Evolutionary conservation across 2,797 vertebrate species (phyloP).

Genomic region (Tragopan temminckii): DNA sequence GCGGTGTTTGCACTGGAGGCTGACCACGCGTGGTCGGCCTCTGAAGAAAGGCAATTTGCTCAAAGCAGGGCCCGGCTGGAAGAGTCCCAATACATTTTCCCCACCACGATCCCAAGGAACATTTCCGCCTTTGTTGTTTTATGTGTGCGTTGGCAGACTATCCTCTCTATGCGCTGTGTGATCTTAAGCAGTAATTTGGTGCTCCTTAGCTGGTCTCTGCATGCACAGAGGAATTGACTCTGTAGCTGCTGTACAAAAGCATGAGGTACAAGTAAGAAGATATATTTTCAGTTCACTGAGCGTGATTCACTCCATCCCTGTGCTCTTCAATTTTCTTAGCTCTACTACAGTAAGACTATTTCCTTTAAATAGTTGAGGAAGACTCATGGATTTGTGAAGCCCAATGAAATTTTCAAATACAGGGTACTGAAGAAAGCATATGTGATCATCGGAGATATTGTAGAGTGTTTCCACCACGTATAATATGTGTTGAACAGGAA

Average conservation of each 20-base stretch:
- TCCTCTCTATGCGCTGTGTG: not conserved
- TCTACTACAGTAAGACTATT: not conserved
- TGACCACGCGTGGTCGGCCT: not conserved
- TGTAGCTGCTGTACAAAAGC: not conserved
- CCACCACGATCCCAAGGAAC: slow-evolving; percentile 26
- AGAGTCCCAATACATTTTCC: slow-evolving; percentile 27
- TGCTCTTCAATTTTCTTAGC: not conserved
- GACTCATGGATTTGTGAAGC: not conserved
- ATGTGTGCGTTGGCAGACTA: slow-evolving; percentile 55
- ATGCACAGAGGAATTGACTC: slow-evolving; percentile 2
- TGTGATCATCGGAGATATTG: not conserved
- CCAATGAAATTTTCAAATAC: not conserved
- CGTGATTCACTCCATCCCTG: not conserved
- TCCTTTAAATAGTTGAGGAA: not conserved
- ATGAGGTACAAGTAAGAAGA: slow-evolving; percentile 5
- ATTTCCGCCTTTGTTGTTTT: slow-evolving; percentile 1
- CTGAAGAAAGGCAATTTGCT: slow-evolving; percentile 20
- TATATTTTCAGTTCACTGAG: slow-evolving; percentile 2
- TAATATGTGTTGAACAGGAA: not conserved
- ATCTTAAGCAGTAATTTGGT: slow-evolving; percentile 42
- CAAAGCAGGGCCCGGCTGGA: not conserved
- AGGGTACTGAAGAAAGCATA: not conserved
- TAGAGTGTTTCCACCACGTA: not conserved
- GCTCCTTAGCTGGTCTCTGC: slow-evolving; percentile 37
- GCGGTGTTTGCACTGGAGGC: slow-evolving; percentile 49